Conservation (phyloP, 2,113 vertebrate species). For the Oncorhynchus masou region DNA sequence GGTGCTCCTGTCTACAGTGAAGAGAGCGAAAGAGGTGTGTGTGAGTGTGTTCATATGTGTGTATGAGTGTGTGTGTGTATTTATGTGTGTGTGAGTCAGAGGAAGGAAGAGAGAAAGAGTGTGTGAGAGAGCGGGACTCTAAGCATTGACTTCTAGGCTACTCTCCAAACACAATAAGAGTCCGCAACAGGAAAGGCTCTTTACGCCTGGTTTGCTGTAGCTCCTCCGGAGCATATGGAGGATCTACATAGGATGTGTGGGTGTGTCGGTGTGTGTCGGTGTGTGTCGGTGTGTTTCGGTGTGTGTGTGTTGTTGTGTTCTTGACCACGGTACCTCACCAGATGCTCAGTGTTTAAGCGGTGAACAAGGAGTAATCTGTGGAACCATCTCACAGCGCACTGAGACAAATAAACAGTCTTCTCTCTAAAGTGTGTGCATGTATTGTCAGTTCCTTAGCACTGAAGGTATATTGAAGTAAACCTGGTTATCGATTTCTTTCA, state of each 20-base stretch:
- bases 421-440: neutral
- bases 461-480: constrained; percentile 33
- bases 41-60: no score
- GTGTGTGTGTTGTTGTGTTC: neutral
- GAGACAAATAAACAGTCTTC: neutral
- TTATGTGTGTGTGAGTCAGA: no score
- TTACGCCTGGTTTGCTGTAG: neutral
- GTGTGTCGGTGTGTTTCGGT: constrained; percentile 4
- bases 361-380: neutral
- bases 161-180: neutral
- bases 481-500: constrained; percentile 45
- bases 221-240: neutral
- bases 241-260: neutral
- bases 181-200: neutral
- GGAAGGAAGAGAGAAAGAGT: no score
- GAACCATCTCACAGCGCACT: neutral
- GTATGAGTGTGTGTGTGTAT: no score
- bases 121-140: no score
- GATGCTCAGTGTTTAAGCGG: neutral
- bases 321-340: neutral
- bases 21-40: no score
- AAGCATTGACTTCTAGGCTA: no score
- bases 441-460: constrained; percentile 18
- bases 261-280: no score
- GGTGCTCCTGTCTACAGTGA: neutral